These are phyloP conservation scores for Ephydatia muelleri DNA, from an alignment of 37 sponge, comb jelly and placozoan species.

Conservation along the genomic window DNA sequence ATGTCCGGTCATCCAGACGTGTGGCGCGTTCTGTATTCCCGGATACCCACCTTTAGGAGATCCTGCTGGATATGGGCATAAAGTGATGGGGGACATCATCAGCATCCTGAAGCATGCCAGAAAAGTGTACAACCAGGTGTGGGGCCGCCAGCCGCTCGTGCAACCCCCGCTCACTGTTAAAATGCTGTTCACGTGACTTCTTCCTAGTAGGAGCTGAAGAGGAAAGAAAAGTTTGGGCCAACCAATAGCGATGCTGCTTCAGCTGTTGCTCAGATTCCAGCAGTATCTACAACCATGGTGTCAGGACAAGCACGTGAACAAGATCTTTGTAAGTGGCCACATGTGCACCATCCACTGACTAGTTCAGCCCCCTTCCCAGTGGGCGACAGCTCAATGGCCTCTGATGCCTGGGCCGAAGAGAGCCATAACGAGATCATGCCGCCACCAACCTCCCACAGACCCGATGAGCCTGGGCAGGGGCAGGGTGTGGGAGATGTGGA, in stretches of 20 bases:
- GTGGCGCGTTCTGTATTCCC: neutral
- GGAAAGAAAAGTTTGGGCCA: neutral
- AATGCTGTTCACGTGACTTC: neutral
- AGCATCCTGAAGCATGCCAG: constrained; percentile 94
- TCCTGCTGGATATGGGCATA: constrained; percentile 94
- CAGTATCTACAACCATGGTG: neutral
- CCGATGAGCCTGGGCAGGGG: neutral
- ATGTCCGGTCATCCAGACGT: constrained; percentile 22
- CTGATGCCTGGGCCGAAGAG: neutral
- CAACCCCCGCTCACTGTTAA: neutral
- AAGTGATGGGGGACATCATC: constrained; percentile 91
- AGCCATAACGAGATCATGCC: neutral
- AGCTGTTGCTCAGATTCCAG: neutral
- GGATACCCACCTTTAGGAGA: constrained; percentile 54
- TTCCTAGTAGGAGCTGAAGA: neutral
- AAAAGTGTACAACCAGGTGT: constrained; percentile 71
- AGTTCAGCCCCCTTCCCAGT: neutral
- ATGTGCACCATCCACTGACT: no score
- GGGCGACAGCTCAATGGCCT: neutral
- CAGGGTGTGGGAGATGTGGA: neutral
- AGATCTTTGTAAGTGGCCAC: neutral
- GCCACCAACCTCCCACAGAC: neutral
- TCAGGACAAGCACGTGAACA: neutral
- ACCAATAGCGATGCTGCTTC: neutral
- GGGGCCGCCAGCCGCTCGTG: neutral